Evolutionary conservation across 2,797 vertebrate species (phyloP), one percentile per base, ranked within the genome.

Genomic region (Neosilurus mollespiculum): DNA sequence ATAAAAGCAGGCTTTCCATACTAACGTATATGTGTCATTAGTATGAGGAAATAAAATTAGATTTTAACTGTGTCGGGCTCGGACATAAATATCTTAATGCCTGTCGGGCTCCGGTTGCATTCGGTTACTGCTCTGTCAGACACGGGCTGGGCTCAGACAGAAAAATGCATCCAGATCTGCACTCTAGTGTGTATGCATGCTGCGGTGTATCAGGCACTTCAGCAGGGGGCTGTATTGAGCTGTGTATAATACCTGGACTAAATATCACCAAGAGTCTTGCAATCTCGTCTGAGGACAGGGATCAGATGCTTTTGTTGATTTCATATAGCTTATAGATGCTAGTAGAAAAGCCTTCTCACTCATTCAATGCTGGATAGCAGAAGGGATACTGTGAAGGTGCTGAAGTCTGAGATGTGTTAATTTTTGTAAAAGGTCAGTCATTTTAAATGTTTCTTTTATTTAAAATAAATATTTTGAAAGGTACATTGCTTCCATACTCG

Each of bases 151-250:
- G 2, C 30, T 30, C 30, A 30, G 30, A 30, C 30, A 30, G 30
- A 30, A 30, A 30, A 30, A 30, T 30, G 2, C 30, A 2, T 30
- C 30, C 30, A 30, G 30, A 30, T 30, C 30, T 30, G 1, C 30
- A 30, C 30, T 30, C 30, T 30, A 30, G 88, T 85, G 61, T 2
- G n/a, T 10, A 6, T 20, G 26, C 53, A 37, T 59, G 34, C n/a
- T 56, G 71, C 12, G 4, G 14, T 75, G 26, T 18, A 26, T 80
- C 24, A 58, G 8, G 24, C 24, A 66, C 4, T 11, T 81, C 85
- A 69, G 15, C 78, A 84, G 85, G 80, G 77, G 76, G 54, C 56
- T 4, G 30, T 76, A 24, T 79, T 65, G 65, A 69, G 56, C 66
- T 7, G 0, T 79, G 0, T 24, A 14, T 20, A 43, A 65, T 24